Evolutionary conservation across 2,113 vertebrate genomes (phyloP).

Genomic region (Narcine bancroftii): DNA sequence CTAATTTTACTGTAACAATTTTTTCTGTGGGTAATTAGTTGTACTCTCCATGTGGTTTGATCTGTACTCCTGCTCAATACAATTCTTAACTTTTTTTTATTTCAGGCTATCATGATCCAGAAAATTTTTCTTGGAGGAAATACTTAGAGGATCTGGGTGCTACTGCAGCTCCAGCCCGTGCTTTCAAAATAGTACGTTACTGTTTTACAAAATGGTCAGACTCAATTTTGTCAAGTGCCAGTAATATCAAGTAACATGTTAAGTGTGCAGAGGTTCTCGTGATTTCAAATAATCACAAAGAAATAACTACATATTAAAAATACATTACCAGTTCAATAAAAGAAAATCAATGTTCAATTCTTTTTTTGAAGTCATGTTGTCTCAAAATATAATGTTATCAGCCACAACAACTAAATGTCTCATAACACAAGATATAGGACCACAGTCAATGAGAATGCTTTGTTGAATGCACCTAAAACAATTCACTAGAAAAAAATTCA

Average conservation of each 20-base stretch:
- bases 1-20: background rate
- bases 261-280: background rate
- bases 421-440: background rate
- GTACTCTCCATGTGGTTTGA: background rate
- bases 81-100: slow-evolving; percentile 21
- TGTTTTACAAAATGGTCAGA: background rate
- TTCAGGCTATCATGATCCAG: slow-evolving; percentile 83
- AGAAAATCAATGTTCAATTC: background rate
- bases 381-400: background rate
- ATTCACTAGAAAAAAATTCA: background rate
- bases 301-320: background rate
- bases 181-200: slow-evolving; percentile 78
- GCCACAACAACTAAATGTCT: background rate
- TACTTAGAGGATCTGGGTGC: slow-evolving; percentile 85
- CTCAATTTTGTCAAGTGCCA: background rate
- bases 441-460: background rate
- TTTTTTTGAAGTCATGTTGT: background rate
- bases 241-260: background rate
- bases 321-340: background rate
- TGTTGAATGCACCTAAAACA: background rate
- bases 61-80: background rate
- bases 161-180: slow-evolving; percentile 72
- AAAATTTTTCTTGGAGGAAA: slow-evolving; percentile 82
- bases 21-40: background rate
- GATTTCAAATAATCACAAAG: background rate